Conservation (phyloP, 2,797 vertebrate species). For the Benthosema pterotum region DNA sequence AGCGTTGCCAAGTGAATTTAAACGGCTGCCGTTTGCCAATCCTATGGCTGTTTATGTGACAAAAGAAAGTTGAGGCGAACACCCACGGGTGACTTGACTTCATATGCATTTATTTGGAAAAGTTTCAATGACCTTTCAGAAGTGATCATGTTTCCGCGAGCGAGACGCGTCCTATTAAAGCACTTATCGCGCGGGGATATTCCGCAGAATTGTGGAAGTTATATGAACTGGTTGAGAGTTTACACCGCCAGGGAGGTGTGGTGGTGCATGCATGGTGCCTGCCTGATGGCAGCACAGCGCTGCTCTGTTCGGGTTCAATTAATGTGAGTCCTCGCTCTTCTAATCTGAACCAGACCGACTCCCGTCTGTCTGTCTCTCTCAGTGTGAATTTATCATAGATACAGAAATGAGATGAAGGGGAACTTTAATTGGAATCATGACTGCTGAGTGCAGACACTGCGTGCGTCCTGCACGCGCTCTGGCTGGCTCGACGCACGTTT, state of each 20-base stretch:
- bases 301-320: slow-evolving; percentile 26
- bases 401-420: background rate
- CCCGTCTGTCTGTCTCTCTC: slow-evolving; percentile 17
- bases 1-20: slow-evolving; percentile 52
- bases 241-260: background rate
- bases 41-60: slow-evolving; percentile 70
- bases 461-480: background rate
- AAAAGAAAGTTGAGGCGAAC: slow-evolving; percentile 49
- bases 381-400: slow-evolving; percentile 24
- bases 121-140: slow-evolving; percentile 52
- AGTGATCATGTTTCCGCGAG: slow-evolving; percentile 44
- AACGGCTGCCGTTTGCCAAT: slow-evolving; percentile 42
- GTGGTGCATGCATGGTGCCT: too few species aligned
- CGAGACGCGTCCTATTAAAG: slow-evolving; percentile 40
- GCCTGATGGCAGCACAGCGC: background rate
- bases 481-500: background rate
- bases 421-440: slow-evolving; percentile 26
- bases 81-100: slow-evolving; percentile 62
- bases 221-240: slow-evolving; percentile 27
- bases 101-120: slow-evolving; percentile 49
- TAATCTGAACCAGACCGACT: slow-evolving; percentile 18
- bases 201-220: slow-evolving; percentile 22
- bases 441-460: slow-evolving; percentile 18
- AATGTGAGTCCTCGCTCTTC: slow-evolving; percentile 15
- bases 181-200: slow-evolving; percentile 43